phyloP scores from a whole-genome alignment of 2,888 invertebrate species.

The Himalopsyche kuldschensis region DNA sequence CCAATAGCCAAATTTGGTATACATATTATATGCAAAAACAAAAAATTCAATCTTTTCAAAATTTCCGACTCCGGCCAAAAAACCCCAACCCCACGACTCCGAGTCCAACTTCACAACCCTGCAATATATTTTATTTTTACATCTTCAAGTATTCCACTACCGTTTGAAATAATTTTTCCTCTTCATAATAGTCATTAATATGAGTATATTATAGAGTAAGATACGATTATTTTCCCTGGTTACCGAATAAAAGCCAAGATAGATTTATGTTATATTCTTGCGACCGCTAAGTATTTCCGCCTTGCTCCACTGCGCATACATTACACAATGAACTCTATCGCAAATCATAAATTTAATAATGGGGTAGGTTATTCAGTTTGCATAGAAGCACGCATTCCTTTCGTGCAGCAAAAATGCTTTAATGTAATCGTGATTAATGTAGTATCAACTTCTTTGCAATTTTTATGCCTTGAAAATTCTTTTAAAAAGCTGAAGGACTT shows the following conservation, averaged over 20 bases:
- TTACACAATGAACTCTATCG: conserved; percentile 1
- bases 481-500: neutral
- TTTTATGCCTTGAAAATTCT: neutral
- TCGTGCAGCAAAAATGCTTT: neutral
- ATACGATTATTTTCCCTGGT: neutral
- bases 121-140: no score
- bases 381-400: neutral
- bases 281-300: neutral
- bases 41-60: no score
- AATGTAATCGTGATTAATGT: neutral
- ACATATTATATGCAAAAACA: no score
- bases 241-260: neutral
- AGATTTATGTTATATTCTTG: neutral
- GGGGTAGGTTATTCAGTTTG: neutral
- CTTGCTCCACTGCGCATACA: neutral
- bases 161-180: no score
- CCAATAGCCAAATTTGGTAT: no score
- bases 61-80: no score
- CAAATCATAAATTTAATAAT: conserved; percentile 9
- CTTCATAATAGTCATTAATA: no score
- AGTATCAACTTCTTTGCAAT: neutral
- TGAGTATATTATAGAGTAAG: neutral
- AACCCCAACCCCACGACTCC: no score
- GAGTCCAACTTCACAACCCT: no score
- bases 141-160: no score